Base-by-base conservation (phyloP, 2,888 invertebrate genomes). In the Eupsilia transversa region DNA sequence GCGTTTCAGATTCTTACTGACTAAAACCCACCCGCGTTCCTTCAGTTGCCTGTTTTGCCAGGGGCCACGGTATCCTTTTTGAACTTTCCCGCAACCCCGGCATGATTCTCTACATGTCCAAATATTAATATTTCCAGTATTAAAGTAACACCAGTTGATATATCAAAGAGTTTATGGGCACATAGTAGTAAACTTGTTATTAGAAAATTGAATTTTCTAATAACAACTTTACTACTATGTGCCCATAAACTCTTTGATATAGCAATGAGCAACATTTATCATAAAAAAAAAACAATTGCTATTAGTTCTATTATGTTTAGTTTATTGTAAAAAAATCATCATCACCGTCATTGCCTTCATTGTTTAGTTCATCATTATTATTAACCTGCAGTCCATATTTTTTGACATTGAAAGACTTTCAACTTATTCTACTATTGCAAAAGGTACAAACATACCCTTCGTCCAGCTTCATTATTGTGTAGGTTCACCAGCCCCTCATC, bases 381-480 rank as follows among this genome's bases (percentile, higher is more conserved):
- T 27, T 14, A n/a, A 52, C 52, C n/a, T n/a, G 52, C n/a, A 12
- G n/a, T n/a, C 10, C n/a, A 52, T 52, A n/a, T 3, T 49, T 3
- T n/a, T 49, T n/a, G n/a, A 10, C 49, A 12, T 54, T n/a, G 54
- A 41, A 41, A 12, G 12, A 41, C 41, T 14, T 12, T 10, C 2
- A 14, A 27, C 27, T 54, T 30, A 30, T 54, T 27, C 1, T 35
- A 43, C n/a, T 1, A 33, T 9, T 23, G 0, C 7, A 63, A 30
- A 30, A n/a, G 12, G 5, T 12, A 6, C 0, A 57, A 43, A 66
- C 96, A 93, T 94, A 98, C 98, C 96, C 98, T 97, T 94, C 99
- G 96, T 74, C 99, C 99, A 75, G 99, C 99, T 91, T 99, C 98
- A 91, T 99, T 99, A 93, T 99, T 99, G 94, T 99, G 99, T 52